Conservation (phyloP, 1,140 invertebrate species). For the Drosophila repletoides region DNA sequence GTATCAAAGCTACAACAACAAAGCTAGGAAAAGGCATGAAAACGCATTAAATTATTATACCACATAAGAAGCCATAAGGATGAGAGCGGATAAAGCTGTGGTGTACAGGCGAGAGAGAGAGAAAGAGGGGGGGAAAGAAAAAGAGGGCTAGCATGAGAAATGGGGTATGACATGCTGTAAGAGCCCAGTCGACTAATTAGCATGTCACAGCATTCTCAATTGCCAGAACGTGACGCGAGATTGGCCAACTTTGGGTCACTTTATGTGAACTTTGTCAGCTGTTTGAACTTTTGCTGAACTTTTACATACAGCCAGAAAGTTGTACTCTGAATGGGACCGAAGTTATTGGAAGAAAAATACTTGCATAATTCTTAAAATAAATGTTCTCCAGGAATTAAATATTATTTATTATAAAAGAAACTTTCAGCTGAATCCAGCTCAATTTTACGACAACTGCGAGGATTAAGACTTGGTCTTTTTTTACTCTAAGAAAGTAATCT, state of each 20-base stretch:
- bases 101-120: constrained; percentile 7
- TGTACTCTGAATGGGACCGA: not conserved
- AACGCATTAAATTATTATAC: constrained; percentile 63
- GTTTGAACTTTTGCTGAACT: constrained; percentile 23
- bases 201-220: constrained; percentile 73
- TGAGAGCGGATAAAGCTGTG: constrained; percentile 56
- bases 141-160: not conserved
- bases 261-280: constrained; percentile 34
- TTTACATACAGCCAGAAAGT: not conserved
- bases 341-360: constrained; percentile 1
- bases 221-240: constrained; percentile 65
- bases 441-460: no score
- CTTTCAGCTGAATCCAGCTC: no score
- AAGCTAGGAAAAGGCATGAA: constrained; percentile 48
- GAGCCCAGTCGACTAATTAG: constrained; percentile 63
- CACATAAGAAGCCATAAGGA: constrained; percentile 46
- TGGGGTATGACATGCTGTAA: constrained; percentile 1
- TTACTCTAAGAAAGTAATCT: no score
- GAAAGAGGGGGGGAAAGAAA: not conserved
- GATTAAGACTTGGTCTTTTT: no score
- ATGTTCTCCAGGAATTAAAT: not conserved
- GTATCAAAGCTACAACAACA: constrained; percentile 5
- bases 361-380: not conserved
- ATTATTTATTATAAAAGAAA: no score
- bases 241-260: constrained; percentile 48